These are phyloP conservation scores for Natrix natrix DNA, from an alignment of 2,797 vertebrate genomes.

Conservation along the genomic window DNA sequence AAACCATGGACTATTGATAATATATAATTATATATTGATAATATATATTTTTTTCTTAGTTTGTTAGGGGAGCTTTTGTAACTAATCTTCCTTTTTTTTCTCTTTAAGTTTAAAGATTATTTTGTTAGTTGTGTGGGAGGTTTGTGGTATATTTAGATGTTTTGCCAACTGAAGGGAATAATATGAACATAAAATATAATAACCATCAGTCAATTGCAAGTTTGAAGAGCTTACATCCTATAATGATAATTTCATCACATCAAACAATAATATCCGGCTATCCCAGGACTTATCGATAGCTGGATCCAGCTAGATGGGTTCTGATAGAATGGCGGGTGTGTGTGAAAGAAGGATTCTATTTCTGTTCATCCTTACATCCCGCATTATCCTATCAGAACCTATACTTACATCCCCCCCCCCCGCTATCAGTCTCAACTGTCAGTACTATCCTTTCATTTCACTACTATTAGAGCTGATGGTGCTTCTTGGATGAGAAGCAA, in stretches of 20 bases:
- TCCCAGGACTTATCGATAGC: background rate
- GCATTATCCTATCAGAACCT: background rate
- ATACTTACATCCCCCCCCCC: background rate
- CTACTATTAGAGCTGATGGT: background rate
- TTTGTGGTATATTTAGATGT: background rate
- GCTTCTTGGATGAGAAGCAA: background rate
- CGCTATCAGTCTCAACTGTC: background rate
- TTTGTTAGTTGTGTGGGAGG: background rate
- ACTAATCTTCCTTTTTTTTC: background rate
- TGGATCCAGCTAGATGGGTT: background rate
- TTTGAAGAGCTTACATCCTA: background rate
- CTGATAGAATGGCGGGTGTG: background rate
- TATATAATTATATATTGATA: background rate
- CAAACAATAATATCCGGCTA: background rate
- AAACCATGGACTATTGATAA: background rate
- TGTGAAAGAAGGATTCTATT: background rate
- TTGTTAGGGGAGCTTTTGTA: background rate
- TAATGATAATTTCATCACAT: background rate
- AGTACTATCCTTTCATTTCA: background rate
- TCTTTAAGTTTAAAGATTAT: background rate
- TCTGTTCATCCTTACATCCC: background rate
- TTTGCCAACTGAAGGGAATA: background rate
- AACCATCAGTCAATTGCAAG: background rate
- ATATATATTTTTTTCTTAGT: background rate
- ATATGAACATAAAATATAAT: background rate